Conservation (phyloP, 1,140 invertebrate genomes). For the Trypoxylus dichotomus region DNA sequence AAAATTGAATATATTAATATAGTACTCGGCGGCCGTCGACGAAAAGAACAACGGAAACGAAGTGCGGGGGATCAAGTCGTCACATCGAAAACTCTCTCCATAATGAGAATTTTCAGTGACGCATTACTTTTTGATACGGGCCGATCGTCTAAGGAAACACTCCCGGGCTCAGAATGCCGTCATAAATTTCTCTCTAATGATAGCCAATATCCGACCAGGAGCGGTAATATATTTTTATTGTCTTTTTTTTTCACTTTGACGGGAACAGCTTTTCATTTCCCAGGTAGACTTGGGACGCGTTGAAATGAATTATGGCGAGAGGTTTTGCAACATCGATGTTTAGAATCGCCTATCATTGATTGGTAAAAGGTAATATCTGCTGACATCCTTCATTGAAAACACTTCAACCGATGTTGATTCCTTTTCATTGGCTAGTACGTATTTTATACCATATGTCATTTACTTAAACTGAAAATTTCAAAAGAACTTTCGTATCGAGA, state of each 20-base stretch:
- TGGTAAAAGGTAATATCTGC: no score
- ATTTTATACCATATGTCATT: no score
- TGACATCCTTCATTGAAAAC: no score
- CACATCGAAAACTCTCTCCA: constrained; percentile 6
- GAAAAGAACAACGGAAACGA: not conserved
- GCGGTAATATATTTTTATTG: constrained; percentile 22
- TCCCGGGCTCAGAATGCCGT: not conserved
- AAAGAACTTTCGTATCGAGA: no score
- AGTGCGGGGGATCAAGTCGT: constrained; percentile 12
- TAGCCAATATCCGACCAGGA: constrained; percentile 11
- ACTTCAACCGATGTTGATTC: no score
- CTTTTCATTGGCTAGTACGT: no score
- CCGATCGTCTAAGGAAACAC: constrained; percentile 16
- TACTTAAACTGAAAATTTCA: no score
- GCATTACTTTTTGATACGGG: constrained; percentile 14
- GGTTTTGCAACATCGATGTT: not conserved
- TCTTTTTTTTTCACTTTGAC: constrained; percentile 16
- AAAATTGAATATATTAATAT: constrained; percentile 26
- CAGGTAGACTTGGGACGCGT: not conserved
- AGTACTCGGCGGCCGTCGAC: not conserved
- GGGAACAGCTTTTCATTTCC: not conserved
- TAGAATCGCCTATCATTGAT: not conserved
- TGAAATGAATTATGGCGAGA: not conserved
- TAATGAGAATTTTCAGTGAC: constrained; percentile 17
- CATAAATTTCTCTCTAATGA: constrained; percentile 21